Evolutionary conservation across 2,888 invertebrate genomes (phyloP).

Genomic region (Aethes cnicana): DNA sequence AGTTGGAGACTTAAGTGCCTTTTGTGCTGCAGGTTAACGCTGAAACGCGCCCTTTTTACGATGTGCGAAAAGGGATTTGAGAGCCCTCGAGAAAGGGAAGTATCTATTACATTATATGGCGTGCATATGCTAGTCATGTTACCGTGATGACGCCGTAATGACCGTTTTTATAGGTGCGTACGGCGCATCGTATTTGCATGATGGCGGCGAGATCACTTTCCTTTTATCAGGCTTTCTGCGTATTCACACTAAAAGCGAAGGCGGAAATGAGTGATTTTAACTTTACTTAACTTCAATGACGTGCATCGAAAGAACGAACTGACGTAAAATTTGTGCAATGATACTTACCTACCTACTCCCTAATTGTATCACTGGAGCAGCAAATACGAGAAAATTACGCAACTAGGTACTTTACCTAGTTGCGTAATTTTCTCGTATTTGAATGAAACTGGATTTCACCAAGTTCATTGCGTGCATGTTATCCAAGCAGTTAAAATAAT

Average conservation of each 20-base stretch:
- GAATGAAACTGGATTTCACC: too few species aligned
- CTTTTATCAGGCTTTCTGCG: conserved; percentile 1
- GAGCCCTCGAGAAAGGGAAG: conserved; percentile 49
- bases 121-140: conserved; percentile 54
- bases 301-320: too few species aligned
- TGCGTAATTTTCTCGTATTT: too few species aligned
- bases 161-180: conserved; percentile 48
- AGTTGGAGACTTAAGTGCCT: conserved; percentile 49
- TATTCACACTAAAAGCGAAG: not conserved
- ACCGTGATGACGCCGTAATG: conserved; percentile 55
- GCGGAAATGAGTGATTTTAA: not conserved
- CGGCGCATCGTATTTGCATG: conserved; percentile 47
- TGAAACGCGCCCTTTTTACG: conserved; percentile 57
- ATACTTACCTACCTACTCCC: too few species aligned
- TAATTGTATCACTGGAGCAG: too few species aligned
- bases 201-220: conserved; percentile 29
- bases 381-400: too few species aligned
- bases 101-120: conserved; percentile 43
- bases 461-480: too few species aligned
- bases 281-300: too few species aligned
- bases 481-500: too few species aligned
- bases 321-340: too few species aligned
- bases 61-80: conserved; percentile 59
- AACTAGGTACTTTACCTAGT: too few species aligned
- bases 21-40: conserved; percentile 52